phyloP scores from a whole-genome alignment of 2,113 vertebrate genomes.

The Psephotus haematonotus region DNA sequence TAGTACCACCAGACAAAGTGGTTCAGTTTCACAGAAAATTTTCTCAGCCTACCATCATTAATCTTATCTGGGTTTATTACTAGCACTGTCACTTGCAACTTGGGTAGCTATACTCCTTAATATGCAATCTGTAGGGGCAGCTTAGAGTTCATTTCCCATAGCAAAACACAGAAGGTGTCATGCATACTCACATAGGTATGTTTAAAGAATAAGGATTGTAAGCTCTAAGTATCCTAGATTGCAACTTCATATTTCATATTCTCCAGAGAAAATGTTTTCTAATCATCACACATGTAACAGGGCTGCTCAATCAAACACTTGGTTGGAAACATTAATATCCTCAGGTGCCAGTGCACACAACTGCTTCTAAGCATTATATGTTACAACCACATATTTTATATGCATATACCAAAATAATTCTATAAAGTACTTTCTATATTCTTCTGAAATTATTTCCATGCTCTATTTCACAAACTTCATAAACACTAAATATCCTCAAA shows the following conservation, averaged over 20 bases:
- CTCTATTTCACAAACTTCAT: background rate
- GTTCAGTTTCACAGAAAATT: constrained; percentile 27
- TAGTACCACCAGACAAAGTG: constrained; percentile 41
- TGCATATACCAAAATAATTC: background rate
- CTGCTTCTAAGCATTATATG: background rate
- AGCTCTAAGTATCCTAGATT: background rate
- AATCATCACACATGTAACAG: background rate
- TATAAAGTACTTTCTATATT: background rate
- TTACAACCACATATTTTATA: background rate
- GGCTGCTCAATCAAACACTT: background rate
- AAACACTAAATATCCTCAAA: background rate
- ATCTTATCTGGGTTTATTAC: constrained; percentile 66
- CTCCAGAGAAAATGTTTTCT: background rate
- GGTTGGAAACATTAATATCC: background rate
- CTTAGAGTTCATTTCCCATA: background rate
- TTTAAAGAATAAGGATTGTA: background rate
- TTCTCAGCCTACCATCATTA: constrained; percentile 55
- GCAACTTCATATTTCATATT: background rate
- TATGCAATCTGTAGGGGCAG: background rate
- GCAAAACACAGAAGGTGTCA: background rate
- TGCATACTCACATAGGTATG: background rate
- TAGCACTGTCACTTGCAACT: constrained; percentile 21
- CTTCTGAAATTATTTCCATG: background rate
- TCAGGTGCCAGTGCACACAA: background rate
- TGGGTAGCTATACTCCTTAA: constrained; percentile 53